These are phyloP conservation scores for Melanerpes formicivorus DNA, from an alignment of 2,113 vertebrate species.

Conservation along the genomic window DNA sequence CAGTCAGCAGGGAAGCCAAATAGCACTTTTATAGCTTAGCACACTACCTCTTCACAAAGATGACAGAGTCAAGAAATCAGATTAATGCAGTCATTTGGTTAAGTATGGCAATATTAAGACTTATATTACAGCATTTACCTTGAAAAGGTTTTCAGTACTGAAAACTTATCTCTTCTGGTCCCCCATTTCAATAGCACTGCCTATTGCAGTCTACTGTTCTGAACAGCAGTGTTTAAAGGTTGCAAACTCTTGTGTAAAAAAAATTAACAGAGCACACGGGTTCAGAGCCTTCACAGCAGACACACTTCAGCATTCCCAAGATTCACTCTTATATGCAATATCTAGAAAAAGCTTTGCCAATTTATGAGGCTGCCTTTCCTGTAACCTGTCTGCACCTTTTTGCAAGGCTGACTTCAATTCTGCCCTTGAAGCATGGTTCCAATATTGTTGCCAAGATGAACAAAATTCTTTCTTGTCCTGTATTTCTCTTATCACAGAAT, in stretches of 20 bases:
- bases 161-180: neutral
- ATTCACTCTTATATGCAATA: neutral
- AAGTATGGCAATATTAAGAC: neutral
- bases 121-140: neutral
- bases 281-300: neutral
- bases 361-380: neutral
- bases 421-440: neutral
- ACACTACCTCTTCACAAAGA: neutral
- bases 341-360: neutral
- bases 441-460: neutral
- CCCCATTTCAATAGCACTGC: neutral
- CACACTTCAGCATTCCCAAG: neutral
- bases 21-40: neutral
- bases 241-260: slow-evolving; percentile 15
- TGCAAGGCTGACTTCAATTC: neutral
- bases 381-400: neutral
- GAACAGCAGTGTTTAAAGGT: neutral
- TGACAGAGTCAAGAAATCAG: neutral
- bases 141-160: neutral
- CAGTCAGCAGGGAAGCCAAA: neutral
- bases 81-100: neutral
- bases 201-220: neutral
- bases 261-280: neutral
- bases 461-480: neutral
- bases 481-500: slow-evolving; percentile 11